Evolutionary conservation across 2,113 vertebrate genomes (phyloP).

Genomic region (Tetraodon nigroviridis): DNA sequence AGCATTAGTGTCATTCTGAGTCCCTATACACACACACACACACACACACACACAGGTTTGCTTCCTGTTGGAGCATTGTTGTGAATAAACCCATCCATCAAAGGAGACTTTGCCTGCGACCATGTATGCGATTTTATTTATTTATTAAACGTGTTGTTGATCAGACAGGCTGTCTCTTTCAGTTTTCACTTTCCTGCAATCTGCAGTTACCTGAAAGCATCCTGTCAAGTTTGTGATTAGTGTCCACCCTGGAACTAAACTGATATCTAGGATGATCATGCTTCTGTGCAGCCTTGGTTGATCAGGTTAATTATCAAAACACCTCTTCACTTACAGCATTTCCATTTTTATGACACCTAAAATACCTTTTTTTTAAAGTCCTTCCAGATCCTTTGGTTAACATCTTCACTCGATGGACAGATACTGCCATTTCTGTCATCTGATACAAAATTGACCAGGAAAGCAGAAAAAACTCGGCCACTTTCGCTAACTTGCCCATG

Average conservation of each 20-base stretch:
- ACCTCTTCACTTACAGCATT: slow-evolving; percentile 38
- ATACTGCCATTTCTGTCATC: slow-evolving; percentile 5
- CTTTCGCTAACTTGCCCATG: slow-evolving; percentile 37
- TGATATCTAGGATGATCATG: slow-evolving; percentile 42
- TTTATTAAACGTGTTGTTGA: slow-evolving; percentile 31
- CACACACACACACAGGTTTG: not conserved
- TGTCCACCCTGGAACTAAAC: slow-evolving; percentile 38
- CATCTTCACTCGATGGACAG: slow-evolving; percentile 28
- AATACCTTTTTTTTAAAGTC: not conserved
- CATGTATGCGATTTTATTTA: slow-evolving; percentile 31
- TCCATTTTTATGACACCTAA: slow-evolving; percentile 5
- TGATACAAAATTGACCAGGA: slow-evolving; percentile 27
- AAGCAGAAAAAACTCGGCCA: slow-evolving; percentile 29
- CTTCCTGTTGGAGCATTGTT: slow-evolving; percentile 7
- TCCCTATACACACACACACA: slow-evolving; percentile 8
- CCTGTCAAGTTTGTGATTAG: slow-evolving; percentile 53
- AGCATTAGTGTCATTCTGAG: slow-evolving; percentile 24
- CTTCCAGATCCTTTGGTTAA: slow-evolving; percentile 21
- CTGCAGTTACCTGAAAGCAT: slow-evolving; percentile 43
- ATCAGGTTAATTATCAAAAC: slow-evolving; percentile 37
- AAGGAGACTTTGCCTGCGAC: slow-evolving; percentile 2
- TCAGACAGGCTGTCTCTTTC: slow-evolving; percentile 55
- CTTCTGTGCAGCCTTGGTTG: slow-evolving; percentile 11
- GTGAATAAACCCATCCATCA: slow-evolving; percentile 1
- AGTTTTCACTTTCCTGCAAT: slow-evolving; percentile 42